Percentiles rank a stretch among this genome's conserved stretches.
phyloP scores from a whole-genome alignment of 2,888 invertebrate species.

The Trissolcus japonicus region DNA sequence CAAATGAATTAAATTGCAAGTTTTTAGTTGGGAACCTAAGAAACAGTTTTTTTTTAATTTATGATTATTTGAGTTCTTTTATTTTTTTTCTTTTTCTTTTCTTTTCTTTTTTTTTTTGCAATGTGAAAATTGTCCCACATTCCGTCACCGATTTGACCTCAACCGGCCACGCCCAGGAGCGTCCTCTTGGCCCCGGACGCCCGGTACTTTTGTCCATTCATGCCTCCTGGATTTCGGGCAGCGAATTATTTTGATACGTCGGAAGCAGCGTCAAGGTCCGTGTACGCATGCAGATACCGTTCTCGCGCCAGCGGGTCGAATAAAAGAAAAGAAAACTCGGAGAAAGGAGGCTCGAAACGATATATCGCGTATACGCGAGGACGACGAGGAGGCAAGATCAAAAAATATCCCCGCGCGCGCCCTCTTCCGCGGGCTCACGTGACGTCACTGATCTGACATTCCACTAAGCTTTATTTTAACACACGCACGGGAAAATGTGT shows the following conservation, averaged over 20 bases:
- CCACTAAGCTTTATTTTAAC: conserved; percentile 58
- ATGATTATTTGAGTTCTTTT: no score
- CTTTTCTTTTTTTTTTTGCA: neutral
- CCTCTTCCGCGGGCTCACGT: conserved; percentile 59
- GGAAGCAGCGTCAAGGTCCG: conserved; percentile 60
- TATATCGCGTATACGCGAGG: conserved; percentile 50
- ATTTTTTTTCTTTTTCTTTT: no score
- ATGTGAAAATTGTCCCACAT: conserved; percentile 24
- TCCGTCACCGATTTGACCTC: conserved; percentile 10
- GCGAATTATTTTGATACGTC: conserved; percentile 59
- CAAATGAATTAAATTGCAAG: no score
- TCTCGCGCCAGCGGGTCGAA: conserved; percentile 17
- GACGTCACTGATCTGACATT: conserved; percentile 68
- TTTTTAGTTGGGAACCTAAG: no score
- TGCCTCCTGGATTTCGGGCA: conserved; percentile 59
- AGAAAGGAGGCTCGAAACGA: conserved; percentile 49
- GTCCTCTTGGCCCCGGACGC: conserved; percentile 24
- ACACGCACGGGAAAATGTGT: conserved; percentile 12
- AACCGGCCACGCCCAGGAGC: conserved; percentile 56
- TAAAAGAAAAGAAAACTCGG: conserved; percentile 26
- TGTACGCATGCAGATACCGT: conserved; percentile 33
- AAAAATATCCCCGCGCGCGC: conserved; percentile 45
- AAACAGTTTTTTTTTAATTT: no score
- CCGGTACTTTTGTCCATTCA: conserved; percentile 59
- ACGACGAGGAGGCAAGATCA: conserved; percentile 43